Evolutionary conservation across 2,888 invertebrate genomes (phyloP).

Genomic region (Ceriagrion tenellum): DNA sequence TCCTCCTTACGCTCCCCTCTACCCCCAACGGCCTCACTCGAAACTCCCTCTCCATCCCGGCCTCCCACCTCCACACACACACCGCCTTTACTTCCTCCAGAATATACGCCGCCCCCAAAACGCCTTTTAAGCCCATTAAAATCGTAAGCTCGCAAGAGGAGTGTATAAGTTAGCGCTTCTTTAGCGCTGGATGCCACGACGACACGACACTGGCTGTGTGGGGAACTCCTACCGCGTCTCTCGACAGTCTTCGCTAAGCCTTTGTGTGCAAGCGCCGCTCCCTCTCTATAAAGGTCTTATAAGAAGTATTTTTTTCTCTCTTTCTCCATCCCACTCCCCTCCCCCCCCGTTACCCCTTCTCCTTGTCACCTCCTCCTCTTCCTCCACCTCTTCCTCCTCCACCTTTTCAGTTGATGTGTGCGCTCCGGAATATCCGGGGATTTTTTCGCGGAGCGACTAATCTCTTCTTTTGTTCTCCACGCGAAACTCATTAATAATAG

Average conservation of each 20-base stretch:
- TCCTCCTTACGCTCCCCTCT: background rate
- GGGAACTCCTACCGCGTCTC: conserved; percentile 55
- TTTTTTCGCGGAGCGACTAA: conserved; percentile 21
- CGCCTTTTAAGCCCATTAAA: conserved; percentile 67
- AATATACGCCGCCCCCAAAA: conserved; percentile 47
- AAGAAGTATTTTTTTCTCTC: conserved; percentile 21
- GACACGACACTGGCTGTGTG: conserved; percentile 58
- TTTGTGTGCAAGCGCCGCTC: conserved; percentile 55
- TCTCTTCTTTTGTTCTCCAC: conserved; percentile 28
- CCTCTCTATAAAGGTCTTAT: conserved; percentile 37
- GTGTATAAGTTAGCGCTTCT: conserved; percentile 68
- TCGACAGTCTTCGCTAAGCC: conserved; percentile 54
- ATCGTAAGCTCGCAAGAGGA: conserved; percentile 65
- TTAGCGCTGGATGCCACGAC: conserved; percentile 62
- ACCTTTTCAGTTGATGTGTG: background rate
- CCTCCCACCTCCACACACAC: background rate
- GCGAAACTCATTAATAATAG: conserved; percentile 30
- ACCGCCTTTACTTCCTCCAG: conserved; percentile 37
- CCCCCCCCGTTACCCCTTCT: background rate
- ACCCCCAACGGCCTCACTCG: background rate
- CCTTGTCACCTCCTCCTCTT: background rate
- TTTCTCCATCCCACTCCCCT: background rate
- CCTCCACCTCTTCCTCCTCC: background rate
- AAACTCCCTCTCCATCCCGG: background rate
- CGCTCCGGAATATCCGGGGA: conserved; percentile 61